Evolutionary conservation across 2,888 invertebrate species (phyloP).

Genomic region (Elegia similella): DNA sequence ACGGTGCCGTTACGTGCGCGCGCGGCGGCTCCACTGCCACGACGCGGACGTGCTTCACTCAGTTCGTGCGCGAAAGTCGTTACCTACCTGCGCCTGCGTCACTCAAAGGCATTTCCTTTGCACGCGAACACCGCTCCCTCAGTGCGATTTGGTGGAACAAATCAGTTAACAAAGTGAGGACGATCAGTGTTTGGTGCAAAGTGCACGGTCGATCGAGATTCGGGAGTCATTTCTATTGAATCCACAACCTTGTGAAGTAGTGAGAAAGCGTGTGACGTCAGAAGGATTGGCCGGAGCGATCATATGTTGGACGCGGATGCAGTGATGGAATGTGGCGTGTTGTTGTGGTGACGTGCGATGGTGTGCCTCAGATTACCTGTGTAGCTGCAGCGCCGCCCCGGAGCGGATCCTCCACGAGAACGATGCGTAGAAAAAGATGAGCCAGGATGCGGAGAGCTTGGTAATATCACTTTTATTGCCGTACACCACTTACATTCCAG

Average conservation of each 20-base stretch:
- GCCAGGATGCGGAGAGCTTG: constrained; percentile 87
- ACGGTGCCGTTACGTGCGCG: constrained; percentile 70
- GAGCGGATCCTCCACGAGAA: constrained; percentile 70
- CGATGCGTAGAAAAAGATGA: constrained; percentile 87
- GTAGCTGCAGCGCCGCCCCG: constrained; percentile 57
- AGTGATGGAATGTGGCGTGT: constrained; percentile 79
- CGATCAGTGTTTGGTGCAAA: constrained; percentile 42
- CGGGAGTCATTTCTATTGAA: constrained; percentile 32
- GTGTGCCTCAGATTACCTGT: constrained; percentile 64
- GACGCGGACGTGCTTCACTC: constrained; percentile 80
- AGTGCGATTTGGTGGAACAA: constrained; percentile 48
- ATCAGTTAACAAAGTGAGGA: constrained; percentile 47
- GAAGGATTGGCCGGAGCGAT: constrained; percentile 69
- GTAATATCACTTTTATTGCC: constrained; percentile 76
- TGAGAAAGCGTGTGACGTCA: constrained; percentile 80
- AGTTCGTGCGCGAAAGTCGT: constrained; percentile 81
- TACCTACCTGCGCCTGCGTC: constrained; percentile 76
- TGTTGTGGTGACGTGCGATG: constrained; percentile 74
- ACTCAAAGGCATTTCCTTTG: constrained; percentile 66
- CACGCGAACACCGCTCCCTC: constrained; percentile 61
- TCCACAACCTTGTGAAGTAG: constrained; percentile 62
- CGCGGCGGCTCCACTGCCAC: constrained; percentile 62
- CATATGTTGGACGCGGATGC: constrained; percentile 81
- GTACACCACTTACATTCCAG: constrained; percentile 12
- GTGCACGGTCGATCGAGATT: constrained; percentile 36